phyloP scores from a whole-genome alignment of 1,140 invertebrate species.

The Caenorhabditis brenneri region DNA sequence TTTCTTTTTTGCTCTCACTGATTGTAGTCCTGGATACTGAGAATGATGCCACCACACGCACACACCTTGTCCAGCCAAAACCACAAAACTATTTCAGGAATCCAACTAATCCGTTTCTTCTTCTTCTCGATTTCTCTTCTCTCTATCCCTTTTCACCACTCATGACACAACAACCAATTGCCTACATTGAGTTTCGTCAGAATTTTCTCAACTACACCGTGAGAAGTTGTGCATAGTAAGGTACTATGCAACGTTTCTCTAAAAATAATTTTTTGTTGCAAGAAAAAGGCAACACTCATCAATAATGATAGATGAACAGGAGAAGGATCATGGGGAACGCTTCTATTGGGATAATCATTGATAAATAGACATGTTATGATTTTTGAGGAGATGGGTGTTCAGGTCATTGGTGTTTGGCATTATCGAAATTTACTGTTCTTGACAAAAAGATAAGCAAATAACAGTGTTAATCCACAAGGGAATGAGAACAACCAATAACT shows the following conservation, averaged over 20 bases:
- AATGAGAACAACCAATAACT: no score
- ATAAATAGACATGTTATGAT: neutral
- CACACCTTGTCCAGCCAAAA: neutral
- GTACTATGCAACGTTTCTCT: neutral
- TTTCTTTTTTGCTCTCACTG: neutral
- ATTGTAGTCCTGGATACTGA: slow-evolving; percentile 34
- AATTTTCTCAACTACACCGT: slow-evolving; percentile 12
- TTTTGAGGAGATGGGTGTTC: neutral
- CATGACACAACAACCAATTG: neutral
- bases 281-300: no score
- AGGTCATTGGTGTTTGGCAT: neutral
- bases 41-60: slow-evolving; percentile 32
- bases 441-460: neutral
- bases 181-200: slow-evolving; percentile 24
- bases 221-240: neutral
- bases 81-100: slow-evolving; percentile 36
- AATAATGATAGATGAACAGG: no score
- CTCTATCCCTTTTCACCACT: neutral
- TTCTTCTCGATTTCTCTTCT: neutral
- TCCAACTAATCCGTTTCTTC: slow-evolving; percentile 27
- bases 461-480: no score
- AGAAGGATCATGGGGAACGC: no score
- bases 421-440: neutral
- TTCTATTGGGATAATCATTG: neutral
- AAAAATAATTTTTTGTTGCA: no score